Conservation (phyloP, 2,797 vertebrate genomes). For the Odontamblyopus rebecca region DNA sequence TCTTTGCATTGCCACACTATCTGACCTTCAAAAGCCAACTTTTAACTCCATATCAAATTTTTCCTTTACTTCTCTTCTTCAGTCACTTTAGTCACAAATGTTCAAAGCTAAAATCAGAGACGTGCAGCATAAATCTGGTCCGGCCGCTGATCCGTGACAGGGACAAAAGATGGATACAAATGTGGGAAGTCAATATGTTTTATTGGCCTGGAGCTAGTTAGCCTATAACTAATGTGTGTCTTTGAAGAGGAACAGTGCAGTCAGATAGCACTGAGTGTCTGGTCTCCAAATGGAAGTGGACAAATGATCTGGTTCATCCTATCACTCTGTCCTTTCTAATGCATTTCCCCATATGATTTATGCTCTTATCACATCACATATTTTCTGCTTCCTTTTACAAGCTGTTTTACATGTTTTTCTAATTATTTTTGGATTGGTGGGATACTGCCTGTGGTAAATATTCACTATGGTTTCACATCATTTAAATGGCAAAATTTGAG, state of each 20-base stretch:
- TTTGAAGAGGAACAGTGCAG: slow-evolving; percentile 58
- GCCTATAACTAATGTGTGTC: slow-evolving; percentile 64
- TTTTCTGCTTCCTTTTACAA: slow-evolving; percentile 58
- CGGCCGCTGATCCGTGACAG: slow-evolving; percentile 36
- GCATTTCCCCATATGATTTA: slow-evolving; percentile 57
- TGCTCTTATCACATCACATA: slow-evolving; percentile 57
- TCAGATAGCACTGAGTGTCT: slow-evolving; percentile 66
- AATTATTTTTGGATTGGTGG: too few relatives aligned
- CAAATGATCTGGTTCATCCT: slow-evolving; percentile 63
- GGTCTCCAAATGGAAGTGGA: slow-evolving; percentile 64
- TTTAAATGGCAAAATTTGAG: too few relatives aligned
- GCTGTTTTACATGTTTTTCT: too few relatives aligned
- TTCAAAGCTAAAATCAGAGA: slow-evolving; percentile 23
- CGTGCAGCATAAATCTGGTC: slow-evolving; percentile 30
- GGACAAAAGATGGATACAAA: slow-evolving; percentile 53
- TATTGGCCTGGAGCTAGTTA: slow-evolving; percentile 54
- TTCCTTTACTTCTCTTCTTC: neutral
- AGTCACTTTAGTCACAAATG: neutral
- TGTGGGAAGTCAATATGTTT: slow-evolving; percentile 55
- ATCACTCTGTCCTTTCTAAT: slow-evolving; percentile 57
- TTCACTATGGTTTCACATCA: too few relatives aligned
- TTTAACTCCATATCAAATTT: neutral
- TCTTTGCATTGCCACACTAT: neutral
- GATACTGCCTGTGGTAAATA: too few relatives aligned
- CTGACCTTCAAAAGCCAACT: neutral